Conservation (phyloP, 2,888 invertebrate genomes). For the Lamellibrachia columna region DNA sequence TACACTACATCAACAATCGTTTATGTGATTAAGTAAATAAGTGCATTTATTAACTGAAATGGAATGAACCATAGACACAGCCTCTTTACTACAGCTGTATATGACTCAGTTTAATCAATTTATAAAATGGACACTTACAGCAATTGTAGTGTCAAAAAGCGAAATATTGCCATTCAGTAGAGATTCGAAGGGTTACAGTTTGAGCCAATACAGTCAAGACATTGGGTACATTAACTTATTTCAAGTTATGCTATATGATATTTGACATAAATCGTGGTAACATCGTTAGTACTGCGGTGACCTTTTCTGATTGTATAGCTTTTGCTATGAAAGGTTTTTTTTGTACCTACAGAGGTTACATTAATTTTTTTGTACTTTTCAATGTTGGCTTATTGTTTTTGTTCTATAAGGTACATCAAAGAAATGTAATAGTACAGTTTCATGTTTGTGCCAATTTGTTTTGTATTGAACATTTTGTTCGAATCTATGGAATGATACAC, state of each 20-base stretch:
- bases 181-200: background rate
- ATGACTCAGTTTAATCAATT: background rate
- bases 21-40: background rate
- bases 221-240: background rate
- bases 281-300: too few relatives aligned
- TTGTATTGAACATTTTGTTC: background rate
- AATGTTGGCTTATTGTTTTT: background rate
- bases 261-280: too few relatives aligned
- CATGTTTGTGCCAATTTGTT: background rate
- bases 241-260: too few relatives aligned
- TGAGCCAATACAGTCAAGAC: background rate
- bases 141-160: background rate
- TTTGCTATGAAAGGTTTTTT: too few relatives aligned
- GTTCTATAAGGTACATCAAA: too few relatives aligned
- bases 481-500: background rate
- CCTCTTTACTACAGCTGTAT: background rate
- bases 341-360: background rate
- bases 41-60: background rate
- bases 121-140: background rate
- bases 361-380: background rate
- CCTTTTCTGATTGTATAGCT: too few relatives aligned
- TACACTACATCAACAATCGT: background rate
- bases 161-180: background rate
- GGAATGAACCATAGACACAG: background rate
- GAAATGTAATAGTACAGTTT: background rate